phyloP scores from a whole-genome alignment of 2,888 invertebrate species.

The Mesorhabditis spiculigera region DNA sequence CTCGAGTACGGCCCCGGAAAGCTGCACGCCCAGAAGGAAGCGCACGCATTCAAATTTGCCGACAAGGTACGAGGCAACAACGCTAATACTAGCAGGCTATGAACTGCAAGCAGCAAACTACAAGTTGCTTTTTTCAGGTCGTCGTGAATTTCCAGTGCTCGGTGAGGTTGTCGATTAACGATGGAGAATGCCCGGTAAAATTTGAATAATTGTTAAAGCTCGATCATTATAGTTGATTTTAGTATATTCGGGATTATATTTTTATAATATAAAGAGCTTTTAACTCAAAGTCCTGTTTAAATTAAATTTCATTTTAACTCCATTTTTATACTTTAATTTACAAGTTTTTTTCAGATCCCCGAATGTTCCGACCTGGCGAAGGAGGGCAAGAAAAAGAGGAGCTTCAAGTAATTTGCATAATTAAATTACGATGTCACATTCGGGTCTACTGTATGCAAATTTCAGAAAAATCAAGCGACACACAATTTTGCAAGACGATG shows the following conservation, averaged over 20 bases:
- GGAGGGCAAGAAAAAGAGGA: constrained; percentile 8
- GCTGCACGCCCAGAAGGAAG: constrained; percentile 52
- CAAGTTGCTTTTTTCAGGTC: constrained; percentile 19
- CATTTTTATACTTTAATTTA: neutral
- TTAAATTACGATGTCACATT: no score
- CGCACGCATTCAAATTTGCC: constrained; percentile 57
- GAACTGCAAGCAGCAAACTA: no score
- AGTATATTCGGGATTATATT: no score
- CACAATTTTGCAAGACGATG: neutral
- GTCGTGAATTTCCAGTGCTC: constrained; percentile 58
- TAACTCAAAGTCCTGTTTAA: no score
- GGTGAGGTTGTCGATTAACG: constrained; percentile 50
- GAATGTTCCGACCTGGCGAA: neutral
- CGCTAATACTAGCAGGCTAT: no score
- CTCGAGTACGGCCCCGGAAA: constrained; percentile 48
- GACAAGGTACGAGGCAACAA: no score
- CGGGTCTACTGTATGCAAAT: neutral
- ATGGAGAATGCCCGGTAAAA: constrained; percentile 47
- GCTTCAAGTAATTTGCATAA: neutral
- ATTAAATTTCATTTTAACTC: neutral
- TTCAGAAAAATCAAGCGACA: neutral
- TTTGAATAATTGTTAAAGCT: neutral
- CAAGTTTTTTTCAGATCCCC: constrained; percentile 11
- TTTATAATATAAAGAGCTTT: no score
- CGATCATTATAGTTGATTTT: no score